These are phyloP conservation scores for Tachypleus tridentatus DNA, from an alignment of 1,140 invertebrate genomes.

Conservation along the genomic window DNA sequence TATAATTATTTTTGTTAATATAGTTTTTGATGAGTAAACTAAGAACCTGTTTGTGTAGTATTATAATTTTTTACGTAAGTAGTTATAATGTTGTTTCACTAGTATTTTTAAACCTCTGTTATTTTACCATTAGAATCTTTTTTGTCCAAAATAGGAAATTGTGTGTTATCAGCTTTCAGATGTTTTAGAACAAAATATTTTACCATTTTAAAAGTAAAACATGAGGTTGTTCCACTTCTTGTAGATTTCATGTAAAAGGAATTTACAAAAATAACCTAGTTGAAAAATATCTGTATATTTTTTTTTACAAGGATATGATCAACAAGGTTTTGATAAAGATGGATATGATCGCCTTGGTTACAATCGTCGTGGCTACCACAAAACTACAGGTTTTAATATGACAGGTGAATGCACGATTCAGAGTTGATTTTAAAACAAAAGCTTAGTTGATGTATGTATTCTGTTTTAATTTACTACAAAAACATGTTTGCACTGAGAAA, in stretches of 20 bases:
- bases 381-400: conserved; percentile 13
- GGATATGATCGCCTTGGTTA: conserved; percentile 15
- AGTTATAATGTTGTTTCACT: too few relatives aligned
- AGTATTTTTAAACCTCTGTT: too few relatives aligned
- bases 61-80: too few relatives aligned
- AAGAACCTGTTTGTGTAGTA: too few relatives aligned
- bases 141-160: too few relatives aligned
- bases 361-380: conserved; percentile 8
- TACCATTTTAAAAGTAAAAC: too few relatives aligned
- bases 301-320: conserved; percentile 3
- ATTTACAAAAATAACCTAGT: conserved; percentile 7
- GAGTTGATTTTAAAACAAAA: background rate
- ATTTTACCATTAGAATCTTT: too few relatives aligned
- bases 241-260: conserved; percentile 3
- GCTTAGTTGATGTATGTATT: background rate
- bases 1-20: too few relatives aligned
- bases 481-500: background rate
- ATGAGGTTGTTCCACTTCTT: background rate
- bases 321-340: conserved; percentile 11
- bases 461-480: background rate
- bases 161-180: too few relatives aligned
- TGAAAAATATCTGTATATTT: conserved; percentile 4
- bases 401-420: conserved; percentile 6
- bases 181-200: too few relatives aligned
- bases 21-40: too few relatives aligned